Conservation (phyloP, 2,797 vertebrate genomes). For the Prunella strophiata region DNA sequence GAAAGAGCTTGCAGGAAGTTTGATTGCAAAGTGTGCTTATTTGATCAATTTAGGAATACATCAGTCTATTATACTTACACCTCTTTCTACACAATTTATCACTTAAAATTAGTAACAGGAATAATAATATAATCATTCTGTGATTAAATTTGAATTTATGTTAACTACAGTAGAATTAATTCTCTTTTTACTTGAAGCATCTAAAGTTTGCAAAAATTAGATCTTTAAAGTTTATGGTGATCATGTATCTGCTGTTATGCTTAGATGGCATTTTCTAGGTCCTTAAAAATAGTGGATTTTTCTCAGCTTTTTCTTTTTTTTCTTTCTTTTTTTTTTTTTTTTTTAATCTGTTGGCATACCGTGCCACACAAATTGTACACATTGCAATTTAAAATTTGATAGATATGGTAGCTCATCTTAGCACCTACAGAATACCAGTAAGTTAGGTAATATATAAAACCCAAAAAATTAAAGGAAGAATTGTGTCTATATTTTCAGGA, state of each 20-base stretch:
- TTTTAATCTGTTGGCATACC: neutral
- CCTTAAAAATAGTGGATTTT: accelerated
- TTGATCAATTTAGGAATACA: neutral
- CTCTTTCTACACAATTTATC: neutral
- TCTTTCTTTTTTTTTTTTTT: too few relatives aligned
- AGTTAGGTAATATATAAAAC: neutral
- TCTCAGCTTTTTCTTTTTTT: neutral
- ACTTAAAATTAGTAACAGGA: neutral
- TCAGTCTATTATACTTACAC: neutral
- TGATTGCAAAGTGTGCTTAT: neutral
- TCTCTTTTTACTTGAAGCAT: neutral
- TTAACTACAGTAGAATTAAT: neutral
- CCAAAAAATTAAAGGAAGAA: neutral
- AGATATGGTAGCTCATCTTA: neutral
- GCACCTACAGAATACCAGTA: neutral
- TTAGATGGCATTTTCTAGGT: neutral
- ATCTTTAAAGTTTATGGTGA: neutral
- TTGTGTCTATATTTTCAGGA: neutral
- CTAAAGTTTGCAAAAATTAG: neutral
- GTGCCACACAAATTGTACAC: neutral
- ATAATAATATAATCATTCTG: neutral
- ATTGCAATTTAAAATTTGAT: neutral
- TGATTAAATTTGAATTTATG: neutral
- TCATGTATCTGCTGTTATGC: neutral
- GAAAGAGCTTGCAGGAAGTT: neutral